phyloP scores from a whole-genome alignment of 2,797 vertebrate genomes.

The Pitangus sulphuratus region DNA sequence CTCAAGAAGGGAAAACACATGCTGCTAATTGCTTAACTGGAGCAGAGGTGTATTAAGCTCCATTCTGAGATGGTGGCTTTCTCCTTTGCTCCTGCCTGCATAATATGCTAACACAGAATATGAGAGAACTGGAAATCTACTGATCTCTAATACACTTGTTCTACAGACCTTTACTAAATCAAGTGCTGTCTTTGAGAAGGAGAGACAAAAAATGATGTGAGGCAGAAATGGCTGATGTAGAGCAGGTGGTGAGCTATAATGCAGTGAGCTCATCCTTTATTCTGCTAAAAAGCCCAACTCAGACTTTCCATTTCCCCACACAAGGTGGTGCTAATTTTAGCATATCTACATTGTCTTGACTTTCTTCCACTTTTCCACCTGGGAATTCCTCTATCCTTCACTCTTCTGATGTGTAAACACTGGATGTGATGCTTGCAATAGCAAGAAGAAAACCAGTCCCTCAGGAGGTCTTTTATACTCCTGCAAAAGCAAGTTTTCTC shows the following conservation, averaged over 20 bases:
- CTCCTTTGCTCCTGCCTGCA: background rate
- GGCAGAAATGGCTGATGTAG: background rate
- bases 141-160: background rate
- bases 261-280: background rate
- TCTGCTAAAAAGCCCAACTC: background rate
- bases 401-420: background rate
- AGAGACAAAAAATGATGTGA: accelerated
- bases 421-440: background rate
- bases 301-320: background rate
- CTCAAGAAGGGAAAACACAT: background rate
- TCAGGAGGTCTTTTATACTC: background rate
- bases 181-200: background rate
- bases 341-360: background rate
- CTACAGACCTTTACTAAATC: background rate
- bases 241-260: background rate
- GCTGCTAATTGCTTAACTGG: background rate
- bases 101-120: background rate
- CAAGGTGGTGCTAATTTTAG: background rate
- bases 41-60: background rate
- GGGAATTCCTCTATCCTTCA: background rate
- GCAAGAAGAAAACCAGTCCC: background rate
- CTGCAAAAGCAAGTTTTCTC: background rate
- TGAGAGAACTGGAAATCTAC: background rate
- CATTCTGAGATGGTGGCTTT: background rate
- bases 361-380: background rate